Evolutionary conservation across 2,888 invertebrate genomes (phyloP), one percentile per base, ranked within the genome.

Genomic region (Ochropleura plecta): DNA sequence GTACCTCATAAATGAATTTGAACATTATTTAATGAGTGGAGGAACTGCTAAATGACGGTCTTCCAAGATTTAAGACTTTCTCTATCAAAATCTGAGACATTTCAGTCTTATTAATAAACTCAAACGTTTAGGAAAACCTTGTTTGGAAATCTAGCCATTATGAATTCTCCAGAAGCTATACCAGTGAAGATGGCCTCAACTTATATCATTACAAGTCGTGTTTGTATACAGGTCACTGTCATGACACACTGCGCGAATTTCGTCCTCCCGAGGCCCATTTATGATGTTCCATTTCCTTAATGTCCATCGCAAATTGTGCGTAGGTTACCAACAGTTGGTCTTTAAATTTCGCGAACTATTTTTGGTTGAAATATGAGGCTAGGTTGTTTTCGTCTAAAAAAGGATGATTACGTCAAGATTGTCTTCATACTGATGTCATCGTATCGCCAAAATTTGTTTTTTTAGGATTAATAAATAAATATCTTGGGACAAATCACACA

Each of bases 191-290:
- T 63, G 64, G 51, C 59, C 20, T 49, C 57, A 75, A 40, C 60
- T 66, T 55, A 30, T 69, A 73, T 73, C 70, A 72, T 70, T 77
- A 73, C 67, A n/a, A 72, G 68, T 77, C 73, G 49, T 73, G 68
- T 76, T 64, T 62, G 72, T 86, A 88, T 85, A 83, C 87, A 78
- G 87, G 88, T 89, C 88, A 88, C 87, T 87, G 86, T 90, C 89
- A 89, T 79, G 86, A 78, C 78, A 84, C 83, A 79, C 76, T 86
- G 84, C 73, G 84, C 80, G 85, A 86, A 82, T 83, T 87, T 83
- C 78, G 75, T 74, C 76, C 82, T 75, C 81, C 51, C 70, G 79
- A 84, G 72, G 69, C 78, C 88, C 85, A 86, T 84, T 88, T 81
- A 83, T 79, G 83, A 84, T 89, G 89, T 78, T 76, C 85, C 76